A percentile compares a stretch with the other conserved stretches of the same genome.
Evolutionary conservation across 1,140 invertebrate species (phyloP).

Genomic region (Ceratina australensis): DNA sequence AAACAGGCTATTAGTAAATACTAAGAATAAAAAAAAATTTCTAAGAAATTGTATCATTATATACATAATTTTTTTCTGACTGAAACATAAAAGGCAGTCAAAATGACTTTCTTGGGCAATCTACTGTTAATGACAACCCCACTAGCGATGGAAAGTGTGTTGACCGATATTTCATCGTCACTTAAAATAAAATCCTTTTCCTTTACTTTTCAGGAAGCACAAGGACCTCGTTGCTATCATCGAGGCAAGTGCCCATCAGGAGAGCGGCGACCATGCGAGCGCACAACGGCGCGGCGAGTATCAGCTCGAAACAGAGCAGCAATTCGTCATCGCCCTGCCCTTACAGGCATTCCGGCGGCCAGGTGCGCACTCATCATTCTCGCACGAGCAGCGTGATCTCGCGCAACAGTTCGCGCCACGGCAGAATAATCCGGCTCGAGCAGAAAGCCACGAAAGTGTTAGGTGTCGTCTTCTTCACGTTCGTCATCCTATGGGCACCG

Average conservation of each 20-base stretch:
- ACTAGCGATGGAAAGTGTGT: too few species aligned
- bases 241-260: conserved; percentile 78
- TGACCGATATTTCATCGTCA: neutral
- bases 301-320: conserved; percentile 60
- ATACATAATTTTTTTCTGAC: too few species aligned
- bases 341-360: conserved; percentile 70
- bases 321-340: conserved; percentile 77
- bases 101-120: too few species aligned
- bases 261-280: conserved; percentile 81
- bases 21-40: too few species aligned
- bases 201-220: conserved; percentile 68
- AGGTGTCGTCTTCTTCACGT: conserved; percentile 95
- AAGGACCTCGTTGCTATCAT: conserved; percentile 73
- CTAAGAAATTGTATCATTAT: too few species aligned
- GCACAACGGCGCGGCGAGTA: conserved; percentile 76
- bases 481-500: conserved; percentile 95
- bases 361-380: conserved; percentile 83
- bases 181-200: neutral
- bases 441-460: conserved; percentile 97
- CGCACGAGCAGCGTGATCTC: conserved; percentile 90
- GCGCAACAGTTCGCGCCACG: conserved; percentile 88
- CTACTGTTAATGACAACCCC: too few species aligned
- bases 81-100: too few species aligned
- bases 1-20: too few species aligned
- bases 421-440: conserved; percentile 89